Evolutionary conservation across 2,797 vertebrate species (phyloP).

Genomic region (Tamandua tetradactyla): DNA sequence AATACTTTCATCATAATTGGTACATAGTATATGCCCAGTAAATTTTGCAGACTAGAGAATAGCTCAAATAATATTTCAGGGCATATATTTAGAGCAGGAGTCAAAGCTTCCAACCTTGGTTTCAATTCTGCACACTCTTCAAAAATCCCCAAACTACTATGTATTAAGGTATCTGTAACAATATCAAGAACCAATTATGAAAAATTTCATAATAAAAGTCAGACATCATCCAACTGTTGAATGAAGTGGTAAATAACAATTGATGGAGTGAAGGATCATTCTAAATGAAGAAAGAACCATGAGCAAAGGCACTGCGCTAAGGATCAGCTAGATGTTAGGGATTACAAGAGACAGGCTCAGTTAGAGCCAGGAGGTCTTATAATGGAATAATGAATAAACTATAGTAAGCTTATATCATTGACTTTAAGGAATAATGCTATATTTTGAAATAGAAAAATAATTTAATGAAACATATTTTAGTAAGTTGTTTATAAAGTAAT

Average conservation of each 20-base stretch:
- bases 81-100: not conserved
- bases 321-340: not conserved
- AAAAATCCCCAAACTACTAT: not conserved
- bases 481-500: not conserved
- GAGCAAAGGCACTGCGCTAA: not conserved
- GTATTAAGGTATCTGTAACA: not conserved
- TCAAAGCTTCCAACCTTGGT: not conserved
- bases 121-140: not conserved
- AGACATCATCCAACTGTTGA: not conserved
- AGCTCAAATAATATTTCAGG: slow-evolving; percentile 13
- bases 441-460: slow-evolving; percentile 44
- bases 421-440: not conserved
- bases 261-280: not conserved
- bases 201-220: not conserved
- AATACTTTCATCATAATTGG: not conserved
- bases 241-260: not conserved
- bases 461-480: slow-evolving; percentile 21
- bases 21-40: not conserved
- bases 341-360: not conserved
- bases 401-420: not conserved
- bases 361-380: not conserved
- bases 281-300: not conserved
- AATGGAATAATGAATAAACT: not conserved
- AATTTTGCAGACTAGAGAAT: not conserved
- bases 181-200: not conserved